These are phyloP conservation scores for Azemiops feae DNA, from an alignment of 2,113 vertebrate species.

Conservation along the genomic window DNA sequence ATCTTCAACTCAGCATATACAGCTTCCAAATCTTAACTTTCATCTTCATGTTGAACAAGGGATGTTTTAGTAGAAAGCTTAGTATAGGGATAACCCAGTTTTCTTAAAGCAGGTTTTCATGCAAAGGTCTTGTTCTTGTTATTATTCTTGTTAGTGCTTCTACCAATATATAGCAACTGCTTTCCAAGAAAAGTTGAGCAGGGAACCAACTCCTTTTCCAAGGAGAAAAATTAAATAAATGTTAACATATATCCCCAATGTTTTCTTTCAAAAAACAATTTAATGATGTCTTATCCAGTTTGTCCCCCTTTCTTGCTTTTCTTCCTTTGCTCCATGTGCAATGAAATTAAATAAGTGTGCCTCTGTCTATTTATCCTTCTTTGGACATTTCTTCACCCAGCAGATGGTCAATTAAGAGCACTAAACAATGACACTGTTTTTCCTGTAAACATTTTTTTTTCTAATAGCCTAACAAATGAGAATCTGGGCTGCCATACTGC, in stretches of 20 bases:
- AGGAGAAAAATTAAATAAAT: conserved; percentile 59
- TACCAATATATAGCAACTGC: neutral
- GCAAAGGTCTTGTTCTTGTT: neutral
- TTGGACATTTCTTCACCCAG: conserved; percentile 81
- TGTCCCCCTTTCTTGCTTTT: conserved; percentile 63
- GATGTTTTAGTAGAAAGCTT: neutral
- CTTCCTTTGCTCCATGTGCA: conserved; percentile 73
- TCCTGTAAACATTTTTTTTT: conserved; percentile 82
- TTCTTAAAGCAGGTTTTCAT: neutral
- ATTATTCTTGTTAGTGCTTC: neutral
- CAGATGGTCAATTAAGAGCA: conserved; percentile 87
- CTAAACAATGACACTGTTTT: conserved; percentile 86
- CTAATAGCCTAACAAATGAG: conserved; percentile 85
- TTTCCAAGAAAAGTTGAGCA: conserved; percentile 62
- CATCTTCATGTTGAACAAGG: neutral
- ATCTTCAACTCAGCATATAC: neutral
- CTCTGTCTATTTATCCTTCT: conserved; percentile 79
- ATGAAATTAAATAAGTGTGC: conserved; percentile 72
- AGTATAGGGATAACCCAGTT: neutral
- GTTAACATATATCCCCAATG: conserved; percentile 62
- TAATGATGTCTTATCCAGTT: conserved; percentile 71
- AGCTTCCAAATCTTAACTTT: neutral
- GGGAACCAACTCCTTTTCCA: conserved; percentile 57
- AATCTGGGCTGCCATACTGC: conserved; percentile 79
- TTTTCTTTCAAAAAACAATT: conserved; percentile 69